Evolutionary conservation across 2,888 invertebrate genomes (phyloP), one percentile per base, ranked within the genome.

Genomic region (Magallana nippona): DNA sequence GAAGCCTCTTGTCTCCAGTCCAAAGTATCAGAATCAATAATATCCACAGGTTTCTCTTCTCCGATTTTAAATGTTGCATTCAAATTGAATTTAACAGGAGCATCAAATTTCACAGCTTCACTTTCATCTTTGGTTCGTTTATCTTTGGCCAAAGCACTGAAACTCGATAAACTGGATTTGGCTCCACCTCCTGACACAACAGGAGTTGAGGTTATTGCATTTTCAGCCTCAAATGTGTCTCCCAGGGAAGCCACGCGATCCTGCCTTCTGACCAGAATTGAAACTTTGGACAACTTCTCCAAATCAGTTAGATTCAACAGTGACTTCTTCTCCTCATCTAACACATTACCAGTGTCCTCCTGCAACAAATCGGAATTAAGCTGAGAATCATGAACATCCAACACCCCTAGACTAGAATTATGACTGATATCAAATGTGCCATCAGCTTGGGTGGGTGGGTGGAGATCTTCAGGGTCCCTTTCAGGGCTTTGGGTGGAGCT

Each of bases 1-100:
- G 79, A 84, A 58, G 82, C 86, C 77, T 84, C 83, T 55, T 60
- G 83, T 85, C 82, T 77, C 86, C 84, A 84, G 82, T 84, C 86
- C 62, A 86, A 82, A 11, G 86, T 83, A 44, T 84, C 86, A 0
- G 78, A 79, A 15, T 83, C 83, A 17, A 81, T 78, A 55, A 84
- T 83, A n/a, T 82, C 80, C 22, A 62, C 77, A 32, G 19, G 60
- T 60, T 82, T 78, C 32, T 84, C 81, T n/a, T 83, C 81, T 58
- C 88, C 88, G 11, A 87, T 85, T 83, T 88, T 87, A 87, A 89
- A 90, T 27, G 91, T 90, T 32, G 88, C 87, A 82, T 90, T 89
- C 63, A 90, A 82, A 84, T 87, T 86, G 15, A 80, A 71, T 62
- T 89, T 87, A 27, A 86, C 85, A 79, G 86, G 63, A 10, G 58